Base-by-base conservation (phyloP, 2,888 invertebrate genomes). In the Xiphydria camelus region DNA sequence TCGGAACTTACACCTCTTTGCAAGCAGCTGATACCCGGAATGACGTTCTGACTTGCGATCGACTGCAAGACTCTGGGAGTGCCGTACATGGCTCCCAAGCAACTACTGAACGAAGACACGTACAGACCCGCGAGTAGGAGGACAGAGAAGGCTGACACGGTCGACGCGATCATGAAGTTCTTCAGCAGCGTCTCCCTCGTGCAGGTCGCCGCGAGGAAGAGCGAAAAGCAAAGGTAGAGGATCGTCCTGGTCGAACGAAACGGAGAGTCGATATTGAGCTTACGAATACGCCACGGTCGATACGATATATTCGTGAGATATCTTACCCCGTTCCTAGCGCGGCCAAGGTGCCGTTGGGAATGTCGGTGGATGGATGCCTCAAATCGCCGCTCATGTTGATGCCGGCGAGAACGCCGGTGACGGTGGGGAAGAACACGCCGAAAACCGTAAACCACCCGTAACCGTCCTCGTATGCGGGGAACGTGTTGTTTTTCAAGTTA, bases 301-400 rank as follows among this genome's bases (percentile, higher is more conserved):
- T 25, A 25, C 6, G 4, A 10, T 15, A 26, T 10, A 5, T 29
- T 19, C 4, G 37, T 39, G 15, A 4, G 26, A 14, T 42, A 14
- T 38, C 51, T 77, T 78, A 92, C 93, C 92, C 92, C 40, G 93
- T 90, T 47, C 89, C 87, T 54, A 97, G 86, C 33, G 97, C 95
- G 25, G 94, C 90, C 41, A 98, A 77, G 2, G 96, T 94, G 9
- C 97, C 97, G 76, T 91, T 89, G 1, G 97, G 96, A 68, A 97
- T 97, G 75, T 94, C 93, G 29, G 85, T 84, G 4, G 92, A 90
- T 1, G 97, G 97, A 59, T 94, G 89, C 59, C 87, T 84, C 44
- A 98, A 82, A 76, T 98, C 97, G 9, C 96, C 96, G 70, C 95
- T 94, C 97, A 98, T 98, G 72, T 98, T 98, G 61, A 98, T 96